These are phyloP conservation scores for Ptychodera flava DNA, from an alignment of 35 echinoderm and acorn worm species.

Conservation along the genomic window DNA sequence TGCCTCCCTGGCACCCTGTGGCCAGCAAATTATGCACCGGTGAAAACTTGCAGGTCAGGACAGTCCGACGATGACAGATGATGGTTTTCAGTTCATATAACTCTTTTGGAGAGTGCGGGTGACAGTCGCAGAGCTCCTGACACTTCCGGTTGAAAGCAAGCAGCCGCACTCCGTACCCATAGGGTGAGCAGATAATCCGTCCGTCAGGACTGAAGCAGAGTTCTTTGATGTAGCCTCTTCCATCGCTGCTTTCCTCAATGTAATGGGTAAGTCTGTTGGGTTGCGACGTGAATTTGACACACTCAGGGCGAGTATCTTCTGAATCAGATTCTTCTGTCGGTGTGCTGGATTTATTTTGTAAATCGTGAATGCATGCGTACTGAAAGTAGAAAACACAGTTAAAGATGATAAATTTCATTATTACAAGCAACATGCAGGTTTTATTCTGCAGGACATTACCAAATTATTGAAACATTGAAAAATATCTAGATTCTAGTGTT, in stretches of 20 bases:
- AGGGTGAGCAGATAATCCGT: constrained; percentile 79
- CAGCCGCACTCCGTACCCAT: constrained; percentile 64
- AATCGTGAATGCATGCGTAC: constrained; percentile 94
- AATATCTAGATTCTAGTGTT: no score
- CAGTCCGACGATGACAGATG: constrained; percentile 58
- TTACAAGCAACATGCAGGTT: no score
- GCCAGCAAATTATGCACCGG: constrained; percentile 74
- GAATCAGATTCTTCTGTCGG: background rate
- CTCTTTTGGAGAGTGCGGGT: constrained; percentile 20
- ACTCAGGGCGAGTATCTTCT: background rate
- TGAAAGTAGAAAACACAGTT: constrained; percentile 31
- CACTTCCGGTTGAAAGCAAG: constrained; percentile 50
- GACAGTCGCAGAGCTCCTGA: constrained; percentile 84
- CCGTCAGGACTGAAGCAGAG: constrained; percentile 94
- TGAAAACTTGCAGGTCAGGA: constrained; percentile 83
- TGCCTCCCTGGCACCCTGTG: constrained; percentile 71
- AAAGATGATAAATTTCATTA: no score
- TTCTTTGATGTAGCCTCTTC: constrained; percentile 93
- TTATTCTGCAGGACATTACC: no score
- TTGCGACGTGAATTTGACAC: constrained; percentile 23
- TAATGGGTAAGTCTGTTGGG: constrained; percentile 60
- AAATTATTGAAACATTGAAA: no score
- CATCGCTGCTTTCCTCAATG: constrained; percentile 74
- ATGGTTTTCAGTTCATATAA: constrained; percentile 55
- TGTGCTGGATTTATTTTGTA: constrained; percentile 34